These are phyloP conservation scores for Lepidurus packardi DNA, from an alignment of 1,140 invertebrate genomes.

Conservation along the genomic window DNA sequence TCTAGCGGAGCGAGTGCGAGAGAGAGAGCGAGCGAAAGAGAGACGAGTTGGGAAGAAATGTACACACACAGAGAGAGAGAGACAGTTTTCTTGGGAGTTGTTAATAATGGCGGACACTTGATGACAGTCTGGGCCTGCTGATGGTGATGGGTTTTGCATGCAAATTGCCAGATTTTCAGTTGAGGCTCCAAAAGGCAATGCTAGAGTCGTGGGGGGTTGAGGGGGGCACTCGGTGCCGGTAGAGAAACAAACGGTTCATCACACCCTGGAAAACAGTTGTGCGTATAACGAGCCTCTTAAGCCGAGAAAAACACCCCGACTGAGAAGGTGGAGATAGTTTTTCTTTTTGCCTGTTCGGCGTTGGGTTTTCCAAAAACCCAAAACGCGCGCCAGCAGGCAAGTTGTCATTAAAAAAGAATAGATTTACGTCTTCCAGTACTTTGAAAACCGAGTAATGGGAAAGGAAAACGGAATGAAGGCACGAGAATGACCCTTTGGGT, in stretches of 20 bases:
- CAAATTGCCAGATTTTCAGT: background rate
- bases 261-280: background rate
- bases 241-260: conserved; percentile 7
- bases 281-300: background rate
- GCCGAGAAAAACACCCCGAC: background rate
- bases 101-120: conserved; percentile 21
- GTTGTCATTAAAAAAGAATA: background rate
- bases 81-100: background rate
- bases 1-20: background rate
- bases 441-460: too few species aligned
- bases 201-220: background rate
- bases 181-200: background rate
- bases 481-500: conserved; percentile 58
- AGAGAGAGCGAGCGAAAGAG: background rate
- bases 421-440: too few species aligned
- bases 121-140: conserved; percentile 10
- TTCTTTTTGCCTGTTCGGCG: background rate
- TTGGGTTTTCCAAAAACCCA: background rate
- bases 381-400: background rate
- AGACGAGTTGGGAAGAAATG: background rate
- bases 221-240: background rate
- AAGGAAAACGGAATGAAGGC: background rate
- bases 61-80: background rate
- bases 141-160: conserved; percentile 18
- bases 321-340: background rate